Evolutionary conservation across 2,888 invertebrate species (phyloP), one percentile per base, ranked within the genome.

Genomic region (Eupsilia transversa): DNA sequence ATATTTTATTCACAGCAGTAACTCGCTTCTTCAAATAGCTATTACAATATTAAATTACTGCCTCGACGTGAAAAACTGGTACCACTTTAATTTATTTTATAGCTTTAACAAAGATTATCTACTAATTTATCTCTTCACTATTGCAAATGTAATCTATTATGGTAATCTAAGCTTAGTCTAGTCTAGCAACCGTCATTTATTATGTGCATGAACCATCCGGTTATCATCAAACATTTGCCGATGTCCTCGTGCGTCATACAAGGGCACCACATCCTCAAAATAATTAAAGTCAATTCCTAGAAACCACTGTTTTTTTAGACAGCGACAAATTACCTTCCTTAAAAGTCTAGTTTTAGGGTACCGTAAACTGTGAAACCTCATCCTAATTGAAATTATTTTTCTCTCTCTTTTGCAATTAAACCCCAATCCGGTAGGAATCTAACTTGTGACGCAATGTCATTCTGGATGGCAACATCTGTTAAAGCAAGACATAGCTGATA

Each of bases 191-290:
- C 56, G 30, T 30, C 7, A 33, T 59, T 35, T 23, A n/a, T 49
- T 49, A 10, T 38, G 27, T 41, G n/a, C n/a, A 6, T 38, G 12
- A 43, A 38, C 17, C 33, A 54, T 64, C 41, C 52, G 77, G 49
- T 46, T 17, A 56, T 66, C 30, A 14, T 77, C 52, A 70, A 77
- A 77, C 33, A 69, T 57, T 35, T 35, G 30, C 49, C 33, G 27
- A 49, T 38, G 70, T 30, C 59, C 35, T 77, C 49, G 6, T 30
- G 17, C 33, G 38, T 54, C 52, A 66, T 20, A 38, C 54, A 41
- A 68, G 54, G 46, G 6, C 60, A 43, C 20, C 9, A 77, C 38
- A 60, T 77, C 77, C 70, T 70, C n/a, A 60, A 54, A 65, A 20
- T 71, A 52, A 59, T 65, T 46, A 38, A 70, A 33, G 10, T 2